These are phyloP conservation scores for Haemorhous mexicanus DNA, from an alignment of 2,113 vertebrate species.

Conservation along the genomic window DNA sequence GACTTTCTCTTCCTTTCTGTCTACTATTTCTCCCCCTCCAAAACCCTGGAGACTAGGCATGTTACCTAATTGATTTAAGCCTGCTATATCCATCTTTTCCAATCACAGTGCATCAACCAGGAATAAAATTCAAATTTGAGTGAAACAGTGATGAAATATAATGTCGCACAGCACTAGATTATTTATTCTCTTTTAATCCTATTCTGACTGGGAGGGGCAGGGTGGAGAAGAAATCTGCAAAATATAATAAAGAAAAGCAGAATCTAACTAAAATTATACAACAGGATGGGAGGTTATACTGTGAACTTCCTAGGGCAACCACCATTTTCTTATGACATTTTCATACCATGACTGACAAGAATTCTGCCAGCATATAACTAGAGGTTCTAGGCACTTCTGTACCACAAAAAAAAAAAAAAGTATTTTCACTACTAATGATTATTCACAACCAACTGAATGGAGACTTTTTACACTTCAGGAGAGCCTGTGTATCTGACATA, in stretches of 20 bases:
- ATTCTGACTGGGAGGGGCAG: neutral
- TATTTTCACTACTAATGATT: neutral
- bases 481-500: neutral
- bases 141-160: neutral
- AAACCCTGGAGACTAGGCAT: neutral
- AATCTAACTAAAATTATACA: neutral
- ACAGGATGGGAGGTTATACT: neutral
- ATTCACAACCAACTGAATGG: neutral
- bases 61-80: conserved; percentile 18
- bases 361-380: neutral
- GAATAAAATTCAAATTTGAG: neutral
- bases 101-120: neutral
- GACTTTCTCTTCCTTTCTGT: neutral
- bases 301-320: neutral
- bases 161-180: neutral
- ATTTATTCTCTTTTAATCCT: neutral
- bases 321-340: neutral
- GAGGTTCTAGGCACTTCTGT: neutral
- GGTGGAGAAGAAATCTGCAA: neutral
- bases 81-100: neutral
- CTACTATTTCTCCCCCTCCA: neutral
- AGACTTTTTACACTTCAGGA: neutral
- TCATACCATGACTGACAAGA: neutral
- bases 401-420: neutral
- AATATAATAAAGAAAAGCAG: neutral